Evolutionary conservation across 2,797 vertebrate genomes (phyloP).

Genomic region (Acanthiza pusilla): DNA sequence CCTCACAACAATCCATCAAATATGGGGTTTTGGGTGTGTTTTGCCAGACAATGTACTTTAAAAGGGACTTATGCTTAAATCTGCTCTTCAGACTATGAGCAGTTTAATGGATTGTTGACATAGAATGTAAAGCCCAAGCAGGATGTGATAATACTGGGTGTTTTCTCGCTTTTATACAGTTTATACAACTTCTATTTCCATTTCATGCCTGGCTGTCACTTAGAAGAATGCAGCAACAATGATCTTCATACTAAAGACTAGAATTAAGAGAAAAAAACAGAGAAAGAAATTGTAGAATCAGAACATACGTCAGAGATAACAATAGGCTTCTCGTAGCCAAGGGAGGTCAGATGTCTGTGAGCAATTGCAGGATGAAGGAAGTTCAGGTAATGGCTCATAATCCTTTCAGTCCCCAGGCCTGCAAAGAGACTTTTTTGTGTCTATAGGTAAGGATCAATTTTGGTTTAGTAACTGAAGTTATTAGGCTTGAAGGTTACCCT

Average conservation of each 20-base stretch:
- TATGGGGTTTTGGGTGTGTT: background rate
- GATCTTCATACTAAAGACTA: background rate
- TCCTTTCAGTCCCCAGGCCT: background rate
- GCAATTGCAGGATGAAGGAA: background rate
- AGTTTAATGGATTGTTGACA: conserved; percentile 40
- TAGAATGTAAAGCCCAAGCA: background rate
- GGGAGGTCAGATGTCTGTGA: background rate
- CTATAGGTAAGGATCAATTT: background rate
- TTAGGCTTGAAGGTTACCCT: background rate
- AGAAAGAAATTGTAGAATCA: background rate
- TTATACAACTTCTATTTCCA: conserved; percentile 1
- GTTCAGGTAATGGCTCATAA: background rate
- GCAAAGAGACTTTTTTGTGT: background rate
- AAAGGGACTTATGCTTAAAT: conserved; percentile 6
- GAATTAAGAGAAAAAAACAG: background rate
- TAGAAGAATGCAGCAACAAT: background rate
- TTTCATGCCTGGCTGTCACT: background rate
- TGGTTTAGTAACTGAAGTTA: background rate
- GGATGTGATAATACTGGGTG: background rate
- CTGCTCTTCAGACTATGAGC: background rate
- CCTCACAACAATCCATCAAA: background rate
- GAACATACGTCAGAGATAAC: background rate
- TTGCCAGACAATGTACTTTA: conserved; percentile 1
- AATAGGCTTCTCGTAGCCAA: background rate
- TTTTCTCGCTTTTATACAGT: background rate